phyloP scores from a whole-genome alignment of 1,140 invertebrate species.

The Eciton burchellii region DNA sequence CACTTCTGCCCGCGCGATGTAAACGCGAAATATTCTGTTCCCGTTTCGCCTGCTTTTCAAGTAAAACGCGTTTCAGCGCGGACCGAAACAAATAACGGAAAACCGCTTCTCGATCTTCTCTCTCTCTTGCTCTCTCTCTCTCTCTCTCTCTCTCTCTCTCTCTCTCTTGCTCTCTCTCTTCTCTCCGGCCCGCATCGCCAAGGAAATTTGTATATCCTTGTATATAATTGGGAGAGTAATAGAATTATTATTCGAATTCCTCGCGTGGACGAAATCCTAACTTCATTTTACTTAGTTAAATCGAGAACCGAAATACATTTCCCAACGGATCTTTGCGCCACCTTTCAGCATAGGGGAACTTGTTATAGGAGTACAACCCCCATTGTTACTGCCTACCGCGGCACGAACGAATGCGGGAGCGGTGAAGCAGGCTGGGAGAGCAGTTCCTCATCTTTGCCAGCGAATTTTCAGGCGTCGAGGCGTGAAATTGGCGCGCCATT shows the following conservation, averaged over 20 bases:
- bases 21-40: constrained; percentile 37
- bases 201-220: no score
- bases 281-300: no score
- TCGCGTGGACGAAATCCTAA: no score
- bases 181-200: no score
- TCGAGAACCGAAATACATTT: no score
- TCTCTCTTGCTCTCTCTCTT: no score
- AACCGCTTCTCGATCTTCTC: background rate
- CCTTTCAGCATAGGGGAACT: background rate
- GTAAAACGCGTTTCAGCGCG: constrained; percentile 33
- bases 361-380: background rate
- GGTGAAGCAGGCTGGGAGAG: constrained; percentile 12
- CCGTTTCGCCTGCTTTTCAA: background rate
- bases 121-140: background rate
- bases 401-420: background rate
- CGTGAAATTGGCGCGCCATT: constrained; percentile 72
- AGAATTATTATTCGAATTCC: no score
- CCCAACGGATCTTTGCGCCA: no score
- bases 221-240: no score
- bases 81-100: constrained; percentile 26
- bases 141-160: no score
- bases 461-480: constrained; percentile 70
- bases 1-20: background rate
- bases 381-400: background rate
- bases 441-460: constrained; percentile 37